Base-by-base conservation (phyloP, 2,888 invertebrate genomes). In the Erynnis tages region DNA sequence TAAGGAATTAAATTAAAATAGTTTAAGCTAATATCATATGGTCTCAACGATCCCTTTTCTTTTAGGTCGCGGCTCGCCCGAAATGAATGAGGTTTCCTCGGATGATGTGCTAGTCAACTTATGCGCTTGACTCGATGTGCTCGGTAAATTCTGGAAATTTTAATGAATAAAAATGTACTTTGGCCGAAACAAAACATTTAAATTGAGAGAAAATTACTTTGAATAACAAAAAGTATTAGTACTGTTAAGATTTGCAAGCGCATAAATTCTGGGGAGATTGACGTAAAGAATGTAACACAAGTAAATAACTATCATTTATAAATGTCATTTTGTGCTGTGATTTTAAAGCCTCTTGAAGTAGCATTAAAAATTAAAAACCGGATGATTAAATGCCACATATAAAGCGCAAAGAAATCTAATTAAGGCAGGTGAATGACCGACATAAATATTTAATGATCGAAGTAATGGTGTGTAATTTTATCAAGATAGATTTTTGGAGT, bases 81-180 rank as follows among this genome's bases (percentile, higher is more conserved):
- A 93, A 56, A 95, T 95, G 70, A 95, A 95, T 0, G 95, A 95
- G 0, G 95, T 95, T 68, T 95, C 95, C 73, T 94, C 94, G 0
- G 95, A 95, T n/a, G 80, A 76, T 23, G 58, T 66, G 29, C 59
- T 67, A 1, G 67, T 56, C 17, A 67, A 55, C 59, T 79, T 80
- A 41, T 62, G 71, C 0, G 67, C 60, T 19, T 71, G 76, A 1
- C 40, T 40, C 29, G 76, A 82, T 6, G 82, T 82, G 54, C 74
- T 82, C 10, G 84, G 80, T 58, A 75, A 75, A 40, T 55, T 61
- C 85, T 84, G 76, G 3, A 40, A 60, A 45, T 5, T 5, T 19
- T 8, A 41, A 41, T 25, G 17, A 37, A 16, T n/a, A n/a, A 2
- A 5, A 13, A 2, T 34, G 17, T 35, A 35, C 8, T 5, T 17